Base-by-base conservation (phyloP, 1,140 invertebrate genomes). In the Magallana ariakensis region DNA sequence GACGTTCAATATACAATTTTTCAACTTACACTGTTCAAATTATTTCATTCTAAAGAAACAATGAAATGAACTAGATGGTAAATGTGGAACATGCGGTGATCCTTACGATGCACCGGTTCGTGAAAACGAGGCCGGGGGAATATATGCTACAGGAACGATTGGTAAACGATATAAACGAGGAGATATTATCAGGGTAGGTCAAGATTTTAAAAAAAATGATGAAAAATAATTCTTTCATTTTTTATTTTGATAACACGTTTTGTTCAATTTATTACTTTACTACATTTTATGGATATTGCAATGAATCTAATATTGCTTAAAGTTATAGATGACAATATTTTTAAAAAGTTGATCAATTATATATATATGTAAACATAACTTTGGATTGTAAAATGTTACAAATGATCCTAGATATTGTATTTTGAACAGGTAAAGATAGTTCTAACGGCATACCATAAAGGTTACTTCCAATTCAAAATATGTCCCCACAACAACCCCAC, bases 21-120 rank as follows among this genome's bases (percentile, higher is more conserved):
- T 46, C 33, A 46, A 46, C 33, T 46, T 46, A 46, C 33, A 46
- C 33, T 46, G 33, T 46, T 46, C 33, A 46, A 46, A 4, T 46
- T 46, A 46, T 46, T 46, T 46, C 33, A 46, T 60, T 13, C 15
- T 60, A 13, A 7, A 87, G 87, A 80, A 8, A 9, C 87, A 81
- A 33, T 87, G 87, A 84, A 66, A 53, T 11, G 55, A 83, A 91
- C 83, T 92, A 92, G 90, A 89, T 19, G 93, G 93, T 26, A 93
- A 93, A 87, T 95, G 94, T 87, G 94, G 94, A 15, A 89, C 93
- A 19, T 95, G 94, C 90, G 94, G 94, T 9, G 94, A 95, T 88
- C 81, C 88, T 0, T 95, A 85, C 33, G 86, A 91, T 82, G 83
- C 81, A 8, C 22, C 57, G 9, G 85, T 90, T 11, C 86, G 93